Conservation (phyloP, 2,113 vertebrate genomes). For the Egretta garzetta region DNA sequence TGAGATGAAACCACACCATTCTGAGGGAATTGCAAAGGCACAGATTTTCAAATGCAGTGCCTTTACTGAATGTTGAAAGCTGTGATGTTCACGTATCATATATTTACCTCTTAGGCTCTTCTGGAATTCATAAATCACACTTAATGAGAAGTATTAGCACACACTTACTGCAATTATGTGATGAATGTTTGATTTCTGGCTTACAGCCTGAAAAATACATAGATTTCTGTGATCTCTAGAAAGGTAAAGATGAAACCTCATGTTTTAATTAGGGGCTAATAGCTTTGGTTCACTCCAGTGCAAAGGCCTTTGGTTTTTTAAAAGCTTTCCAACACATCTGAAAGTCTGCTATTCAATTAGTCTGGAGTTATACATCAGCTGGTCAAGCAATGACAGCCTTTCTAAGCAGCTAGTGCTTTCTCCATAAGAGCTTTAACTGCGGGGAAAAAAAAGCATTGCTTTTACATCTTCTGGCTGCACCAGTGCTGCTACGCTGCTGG, state of each 20-base stretch:
- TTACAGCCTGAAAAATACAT: conserved; percentile 60
- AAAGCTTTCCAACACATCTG: conserved; percentile 30
- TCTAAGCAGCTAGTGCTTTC: background rate
- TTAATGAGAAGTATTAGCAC: conserved; percentile 66
- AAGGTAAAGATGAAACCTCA: conserved; percentile 62
- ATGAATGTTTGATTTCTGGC: conserved; percentile 65
- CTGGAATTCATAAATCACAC: conserved; percentile 58
- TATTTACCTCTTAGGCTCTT: conserved; percentile 49
- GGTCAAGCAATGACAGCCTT: background rate
- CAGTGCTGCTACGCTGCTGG: background rate
- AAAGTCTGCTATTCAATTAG: conserved; percentile 39
- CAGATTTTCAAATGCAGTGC: background rate
- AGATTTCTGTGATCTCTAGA: conserved; percentile 63
- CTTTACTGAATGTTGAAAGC: background rate
- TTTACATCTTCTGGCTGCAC: background rate
- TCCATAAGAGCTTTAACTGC: background rate
- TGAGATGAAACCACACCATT: background rate
- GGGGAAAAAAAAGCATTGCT: rapidly evolving
- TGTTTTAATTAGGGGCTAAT: conserved; percentile 62
- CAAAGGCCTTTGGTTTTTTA: conserved; percentile 30
- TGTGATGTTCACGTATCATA: background rate
- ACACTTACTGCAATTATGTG: conserved; percentile 54
- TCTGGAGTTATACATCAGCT: conserved; percentile 8
- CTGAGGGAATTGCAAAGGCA: background rate
- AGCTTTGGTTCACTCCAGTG: conserved; percentile 52